Evolutionary conservation across 2,797 vertebrate species (phyloP).

Genomic region (Nannoperca obscura): DNA sequence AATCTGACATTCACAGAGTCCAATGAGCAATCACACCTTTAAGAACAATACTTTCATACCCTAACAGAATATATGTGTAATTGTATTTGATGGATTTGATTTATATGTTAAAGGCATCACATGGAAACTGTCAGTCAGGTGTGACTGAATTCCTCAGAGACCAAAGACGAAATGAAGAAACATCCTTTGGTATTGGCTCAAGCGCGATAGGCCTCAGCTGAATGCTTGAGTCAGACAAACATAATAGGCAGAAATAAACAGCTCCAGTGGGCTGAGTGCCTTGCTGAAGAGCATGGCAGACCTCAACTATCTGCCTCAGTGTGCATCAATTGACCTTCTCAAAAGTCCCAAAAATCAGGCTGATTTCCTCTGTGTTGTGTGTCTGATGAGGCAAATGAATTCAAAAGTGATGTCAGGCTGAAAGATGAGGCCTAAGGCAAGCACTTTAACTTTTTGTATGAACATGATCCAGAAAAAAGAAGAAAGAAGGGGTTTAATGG

Average conservation of each 20-base stretch:
- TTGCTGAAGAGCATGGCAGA: conserved; percentile 40
- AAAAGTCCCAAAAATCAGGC: conserved; percentile 44
- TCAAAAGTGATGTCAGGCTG: conserved; percentile 38
- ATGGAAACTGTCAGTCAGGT: neutral
- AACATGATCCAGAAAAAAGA: neutral
- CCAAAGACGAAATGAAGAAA: neutral
- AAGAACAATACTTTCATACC: neutral
- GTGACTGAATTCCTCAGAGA: neutral
- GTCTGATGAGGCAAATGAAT: conserved; percentile 56
- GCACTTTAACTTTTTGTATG: conserved; percentile 10
- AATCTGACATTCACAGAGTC: neutral
- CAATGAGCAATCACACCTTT: conserved; percentile 4
- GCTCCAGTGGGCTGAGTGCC: conserved; percentile 7
- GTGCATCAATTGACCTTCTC: conserved; percentile 62
- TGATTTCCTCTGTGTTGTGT: conserved; percentile 40
- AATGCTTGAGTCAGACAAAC: neutral
- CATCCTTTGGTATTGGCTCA: neutral
- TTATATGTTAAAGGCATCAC: neutral
- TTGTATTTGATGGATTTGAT: neutral
- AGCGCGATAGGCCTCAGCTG: neutral
- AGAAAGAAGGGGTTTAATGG: conserved; percentile 33
- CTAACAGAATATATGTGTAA: neutral
- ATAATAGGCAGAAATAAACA: neutral
- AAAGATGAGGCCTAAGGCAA: conserved; percentile 16
- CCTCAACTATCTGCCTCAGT: conserved; percentile 34